Percentiles rank a stretch among this genome's conserved stretches.
These are phyloP conservation scores for Ammodytes dubius DNA, from an alignment of 2,113 vertebrate species.

Conservation along the genomic window DNA sequence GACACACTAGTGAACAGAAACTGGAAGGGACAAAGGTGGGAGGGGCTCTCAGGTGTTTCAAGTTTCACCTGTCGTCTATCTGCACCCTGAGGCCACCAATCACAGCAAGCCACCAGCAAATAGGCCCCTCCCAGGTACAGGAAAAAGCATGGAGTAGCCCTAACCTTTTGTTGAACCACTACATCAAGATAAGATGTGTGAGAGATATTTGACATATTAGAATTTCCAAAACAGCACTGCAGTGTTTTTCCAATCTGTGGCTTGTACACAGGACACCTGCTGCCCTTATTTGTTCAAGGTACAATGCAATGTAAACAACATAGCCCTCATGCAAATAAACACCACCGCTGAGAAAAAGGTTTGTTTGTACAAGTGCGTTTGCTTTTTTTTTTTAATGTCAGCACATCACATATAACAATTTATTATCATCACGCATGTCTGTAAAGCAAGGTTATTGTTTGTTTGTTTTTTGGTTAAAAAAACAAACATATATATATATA, in stretches of 20 bases:
- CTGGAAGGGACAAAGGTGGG: slow-evolving; percentile 40
- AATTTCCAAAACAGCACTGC: slow-evolving; percentile 1
- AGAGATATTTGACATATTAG: not conserved
- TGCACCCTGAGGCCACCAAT: slow-evolving; percentile 65
- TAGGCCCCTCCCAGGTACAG: not conserved
- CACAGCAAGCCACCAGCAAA: slow-evolving; percentile 35
- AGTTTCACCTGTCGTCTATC: slow-evolving; percentile 51
- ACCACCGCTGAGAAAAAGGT: not conserved
- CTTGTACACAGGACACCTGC: not conserved
- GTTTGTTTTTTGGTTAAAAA: slow-evolving; percentile 19
- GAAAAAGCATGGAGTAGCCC: not conserved
- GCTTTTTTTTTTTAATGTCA: slow-evolving; percentile 60
- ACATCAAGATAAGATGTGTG: not conserved
- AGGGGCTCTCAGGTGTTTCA: slow-evolving; percentile 61
- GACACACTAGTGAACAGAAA: not conserved
- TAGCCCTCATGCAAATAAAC: slow-evolving; percentile 8
- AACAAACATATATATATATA: not conserved
- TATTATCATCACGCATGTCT: slow-evolving; percentile 13
- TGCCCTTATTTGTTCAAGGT: not conserved
- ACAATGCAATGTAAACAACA: slow-evolving; percentile 2
- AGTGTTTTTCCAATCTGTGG: slow-evolving; percentile 6
- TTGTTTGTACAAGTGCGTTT: slow-evolving; percentile 13
- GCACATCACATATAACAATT: slow-evolving; percentile 28
- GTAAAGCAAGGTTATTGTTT: slow-evolving; percentile 19
- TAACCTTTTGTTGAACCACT: not conserved